Evolutionary conservation across 1,140 invertebrate genomes (phyloP), one percentile per base, ranked within the genome.

Genomic region (Drosophila ercepeae): DNA sequence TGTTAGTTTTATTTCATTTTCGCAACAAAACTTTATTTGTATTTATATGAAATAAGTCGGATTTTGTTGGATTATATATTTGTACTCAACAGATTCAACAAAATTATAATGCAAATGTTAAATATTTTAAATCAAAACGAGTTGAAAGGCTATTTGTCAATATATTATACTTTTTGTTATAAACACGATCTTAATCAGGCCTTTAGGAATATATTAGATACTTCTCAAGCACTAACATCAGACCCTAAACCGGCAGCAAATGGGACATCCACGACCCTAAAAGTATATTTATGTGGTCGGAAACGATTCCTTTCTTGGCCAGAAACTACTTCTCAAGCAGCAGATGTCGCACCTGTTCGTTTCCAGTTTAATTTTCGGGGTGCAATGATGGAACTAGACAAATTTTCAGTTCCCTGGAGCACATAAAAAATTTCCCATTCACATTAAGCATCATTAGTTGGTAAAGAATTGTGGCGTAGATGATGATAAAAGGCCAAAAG

Each of bases 391-490:
- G 5, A 39, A 14, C 36, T 55, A 55, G 58, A 78, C 69, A 78
- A 78, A 78, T 71, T 71, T 61, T 68, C 49, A 50, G 57, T 75
- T 68, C 39, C 53, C 64, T 55, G 53, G 67, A 57, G 23, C 61
- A 68, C 77, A 81, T 81, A 81, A 76, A 76, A 81, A 81, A 76
- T 81, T 76, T 58, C 72, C 77, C 81, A 60, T 54, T 75, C 57
- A 72, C 78, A 81, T 81, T 81, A 81, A 73, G 72, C 78, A 68
- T 81, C 78, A 81, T 81, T 81, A 81, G 78, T 36, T 50, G 50
- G 21, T 9, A 13, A 32, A 75, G 58, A 59, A 72, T 65, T 79
- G 75, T 49, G 76, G 71, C 72, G 41, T 42, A 79, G 76, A 65
- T 72, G 71, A 60, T 59, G 77, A 50, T 61, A 39, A 39, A 39